Base-by-base conservation (phyloP, 2,113 vertebrate species). In the Oenanthe melanoleuca region DNA sequence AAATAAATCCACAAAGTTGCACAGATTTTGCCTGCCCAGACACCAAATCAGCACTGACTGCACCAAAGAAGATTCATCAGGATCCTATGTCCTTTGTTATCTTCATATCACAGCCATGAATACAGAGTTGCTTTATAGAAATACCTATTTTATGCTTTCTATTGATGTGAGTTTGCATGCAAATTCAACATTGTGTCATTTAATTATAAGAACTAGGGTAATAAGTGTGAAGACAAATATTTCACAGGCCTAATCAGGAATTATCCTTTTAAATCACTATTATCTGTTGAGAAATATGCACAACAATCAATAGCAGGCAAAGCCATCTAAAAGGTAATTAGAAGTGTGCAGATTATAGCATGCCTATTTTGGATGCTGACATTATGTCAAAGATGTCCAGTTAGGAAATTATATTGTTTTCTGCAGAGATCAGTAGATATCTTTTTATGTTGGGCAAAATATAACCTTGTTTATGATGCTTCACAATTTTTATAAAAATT, bases 171-270 rank as follows among this genome's bases (percentile, higher is more conserved):
- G 7, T 89, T 86, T 85, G 70, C 73, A 92, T 89, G 80, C 33
- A 96, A 95, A 96, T 95, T 70, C 67, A 92, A 75, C 73, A 93
- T 72, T 52, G 63, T 94, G 86, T 82, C 74, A 96, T 95, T 92
- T 96, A 95, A 96, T 96, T 93, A 89, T 67, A 93, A 38, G 42
- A 91, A 81, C 24, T 57, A 53, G 29, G 19, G 33, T 91, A 97
- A 95, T 95, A 96, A 75, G 45, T 92, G 57, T 89, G 77, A 84
- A 93, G 83, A 92, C 60, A 96, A 96, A 89, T 97, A 95, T 93
- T 96, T 96, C 92, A 94, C 86, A 96, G 80, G 71, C n/a, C 47
- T 92, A 94, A 96, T 95, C 91, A 96, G 89, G 85, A 94, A 94
- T 92, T 93, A 95, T 86, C 67, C 23, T 80, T 91, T 95, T 79